Conservation (phyloP, 2,888 invertebrate genomes). For the Clivina fossor region DNA sequence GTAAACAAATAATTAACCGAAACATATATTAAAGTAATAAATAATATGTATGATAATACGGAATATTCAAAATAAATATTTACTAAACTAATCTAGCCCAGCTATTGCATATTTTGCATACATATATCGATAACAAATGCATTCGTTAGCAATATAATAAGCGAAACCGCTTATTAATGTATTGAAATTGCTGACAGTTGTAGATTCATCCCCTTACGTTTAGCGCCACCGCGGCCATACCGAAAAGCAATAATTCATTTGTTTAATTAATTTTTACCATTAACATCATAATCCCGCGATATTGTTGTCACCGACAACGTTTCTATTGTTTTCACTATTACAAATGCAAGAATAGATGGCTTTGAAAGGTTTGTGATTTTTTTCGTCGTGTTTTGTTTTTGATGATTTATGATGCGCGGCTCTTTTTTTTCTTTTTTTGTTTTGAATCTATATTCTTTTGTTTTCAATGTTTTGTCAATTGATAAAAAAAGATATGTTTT, state of each 20-base stretch:
- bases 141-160: conserved; percentile 10
- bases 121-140: too few relatives aligned
- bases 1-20: too few relatives aligned
- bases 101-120: too few relatives aligned
- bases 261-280: conserved; percentile 33
- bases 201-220: conserved; percentile 4
- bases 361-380: conserved; percentile 24
- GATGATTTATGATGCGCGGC: conserved; percentile 29
- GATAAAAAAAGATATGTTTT: not conserved
- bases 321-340: conserved; percentile 20
- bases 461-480: not conserved
- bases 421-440: conserved; percentile 17
- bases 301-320: conserved; percentile 24
- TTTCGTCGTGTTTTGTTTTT: conserved; percentile 14
- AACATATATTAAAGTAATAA: too few relatives aligned
- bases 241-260: conserved; percentile 21
- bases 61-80: too few relatives aligned
- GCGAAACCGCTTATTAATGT: conserved; percentile 11
- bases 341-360: conserved; percentile 26
- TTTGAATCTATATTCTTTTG: conserved; percentile 7
- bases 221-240: not conserved
- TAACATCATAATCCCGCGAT: conserved; percentile 25
- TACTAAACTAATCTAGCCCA: too few relatives aligned
- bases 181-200: conserved; percentile 5
- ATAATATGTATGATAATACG: too few relatives aligned